These are phyloP conservation scores for Drosophila infuscata DNA, from an alignment of 2,888 invertebrate genomes.

Conservation along the genomic window DNA sequence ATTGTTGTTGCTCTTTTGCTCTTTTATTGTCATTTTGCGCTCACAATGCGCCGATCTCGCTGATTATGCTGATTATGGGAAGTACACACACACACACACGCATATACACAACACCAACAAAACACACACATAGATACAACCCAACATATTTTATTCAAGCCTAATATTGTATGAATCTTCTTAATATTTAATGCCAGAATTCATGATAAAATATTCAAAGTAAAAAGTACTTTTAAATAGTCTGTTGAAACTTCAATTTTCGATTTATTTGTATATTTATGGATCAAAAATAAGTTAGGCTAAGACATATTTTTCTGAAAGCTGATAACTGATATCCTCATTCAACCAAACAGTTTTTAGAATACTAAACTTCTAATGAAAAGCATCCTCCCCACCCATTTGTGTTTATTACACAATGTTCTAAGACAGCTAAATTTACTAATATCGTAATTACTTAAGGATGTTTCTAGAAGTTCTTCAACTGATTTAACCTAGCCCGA, in stretches of 20 bases:
- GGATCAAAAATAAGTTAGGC: neutral
- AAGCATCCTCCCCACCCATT: neutral
- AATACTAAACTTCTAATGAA: neutral
- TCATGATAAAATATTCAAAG: neutral
- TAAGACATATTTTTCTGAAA: neutral
- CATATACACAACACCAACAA: neutral
- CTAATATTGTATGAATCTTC: neutral
- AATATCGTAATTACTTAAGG: neutral
- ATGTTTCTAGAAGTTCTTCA: neutral
- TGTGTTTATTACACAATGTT: neutral
- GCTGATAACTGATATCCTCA: neutral
- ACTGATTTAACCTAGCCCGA: neutral
- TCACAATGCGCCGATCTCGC: slow-evolving; percentile 80
- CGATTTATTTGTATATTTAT: neutral
- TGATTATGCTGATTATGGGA: slow-evolving; percentile 74
- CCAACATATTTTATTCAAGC: neutral
- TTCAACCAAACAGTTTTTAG: too few species aligned
- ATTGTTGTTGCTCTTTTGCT: slow-evolving; percentile 44
- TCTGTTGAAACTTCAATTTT: neutral
- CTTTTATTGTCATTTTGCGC: slow-evolving; percentile 73
- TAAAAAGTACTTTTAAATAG: neutral
- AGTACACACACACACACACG: slow-evolving; percentile 47
- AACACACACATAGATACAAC: neutral
- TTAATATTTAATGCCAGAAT: neutral
- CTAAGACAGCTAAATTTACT: neutral